Percentiles rank a stretch among this genome's conserved stretches.
phyloP scores from a whole-genome alignment of 2,113 vertebrate genomes.

The Verasper variegatus region DNA sequence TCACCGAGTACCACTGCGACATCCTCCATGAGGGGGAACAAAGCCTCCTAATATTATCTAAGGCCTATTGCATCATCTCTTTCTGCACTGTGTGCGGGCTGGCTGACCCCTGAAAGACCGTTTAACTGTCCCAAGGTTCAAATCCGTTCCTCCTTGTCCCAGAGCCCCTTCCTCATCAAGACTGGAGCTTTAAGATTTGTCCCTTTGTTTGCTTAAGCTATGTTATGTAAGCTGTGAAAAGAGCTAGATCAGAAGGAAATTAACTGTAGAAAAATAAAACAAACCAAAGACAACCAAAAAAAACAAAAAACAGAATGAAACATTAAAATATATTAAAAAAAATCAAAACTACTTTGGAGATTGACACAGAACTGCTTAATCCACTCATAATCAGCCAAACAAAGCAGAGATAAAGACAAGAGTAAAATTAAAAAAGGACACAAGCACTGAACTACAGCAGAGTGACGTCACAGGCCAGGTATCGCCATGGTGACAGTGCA shows the following conservation, averaged over 20 bases:
- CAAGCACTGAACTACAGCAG: constrained; percentile 99
- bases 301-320: constrained; percentile 76
- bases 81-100: constrained; percentile 27
- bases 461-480: constrained; percentile 94
- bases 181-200: constrained; percentile 26
- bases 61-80: constrained; percentile 46
- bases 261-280: constrained; percentile 87
- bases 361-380: constrained; percentile 91
- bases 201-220: constrained; percentile 36
- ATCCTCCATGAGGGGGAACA: constrained; percentile 37
- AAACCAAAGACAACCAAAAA: constrained; percentile 88
- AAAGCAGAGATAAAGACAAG: constrained; percentile 90
- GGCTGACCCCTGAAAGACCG: constrained; percentile 38
- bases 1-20: constrained; percentile 46
- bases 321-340: constrained; percentile 76
- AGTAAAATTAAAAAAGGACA: constrained; percentile 83
- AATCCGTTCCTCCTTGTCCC: constrained; percentile 34
- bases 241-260: constrained; percentile 96
- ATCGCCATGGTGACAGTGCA: constrained; percentile 95
- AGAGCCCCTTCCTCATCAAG: constrained; percentile 18
- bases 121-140: constrained; percentile 28
- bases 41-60: constrained; percentile 43
- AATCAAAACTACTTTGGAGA: constrained; percentile 95
- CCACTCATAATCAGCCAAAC: constrained; percentile 99
- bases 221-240: constrained; percentile 97